phyloP scores from a whole-genome alignment of 2,797 vertebrate genomes.

The Pangasius mekongensis region DNA sequence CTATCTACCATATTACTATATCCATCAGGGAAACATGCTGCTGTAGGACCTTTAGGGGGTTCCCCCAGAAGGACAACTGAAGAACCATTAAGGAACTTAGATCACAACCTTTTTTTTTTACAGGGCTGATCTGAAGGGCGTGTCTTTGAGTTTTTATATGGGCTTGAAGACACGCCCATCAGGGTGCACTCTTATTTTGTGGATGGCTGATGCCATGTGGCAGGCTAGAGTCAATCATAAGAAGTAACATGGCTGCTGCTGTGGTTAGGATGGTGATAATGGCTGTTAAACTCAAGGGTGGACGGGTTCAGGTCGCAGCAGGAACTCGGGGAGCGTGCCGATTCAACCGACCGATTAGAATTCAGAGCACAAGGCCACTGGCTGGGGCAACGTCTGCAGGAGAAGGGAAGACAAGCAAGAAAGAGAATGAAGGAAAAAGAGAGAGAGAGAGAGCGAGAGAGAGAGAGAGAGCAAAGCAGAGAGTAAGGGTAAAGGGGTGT shows the following conservation, averaged over 20 bases:
- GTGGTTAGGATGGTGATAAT: not conserved
- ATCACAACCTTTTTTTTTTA: not conserved
- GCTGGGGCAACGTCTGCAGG: constrained; percentile 67
- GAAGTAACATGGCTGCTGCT: not conserved
- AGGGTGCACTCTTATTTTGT: not conserved
- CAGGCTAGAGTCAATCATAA: not conserved
- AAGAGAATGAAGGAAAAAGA: constrained; percentile 34
- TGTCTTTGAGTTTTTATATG: not conserved
- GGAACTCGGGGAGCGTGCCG: constrained; percentile 67
- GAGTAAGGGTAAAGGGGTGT: not conserved
- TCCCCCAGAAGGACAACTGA: not conserved
- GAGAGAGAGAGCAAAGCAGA: not conserved
- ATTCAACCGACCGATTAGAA: constrained; percentile 71
- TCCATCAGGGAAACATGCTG: not conserved
- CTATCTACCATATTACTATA: not conserved
- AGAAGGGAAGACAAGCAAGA: constrained; percentile 63
- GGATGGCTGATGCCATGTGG: not conserved
- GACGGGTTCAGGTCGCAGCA: constrained; percentile 60
- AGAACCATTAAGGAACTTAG: not conserved
- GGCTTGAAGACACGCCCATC: not conserved
- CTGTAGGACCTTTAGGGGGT: not conserved
- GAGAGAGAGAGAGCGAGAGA: not conserved
- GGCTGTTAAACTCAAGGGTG: constrained; percentile 52
- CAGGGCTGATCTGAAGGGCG: not conserved
- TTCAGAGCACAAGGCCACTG: constrained; percentile 74